A percentile compares a stretch with the other conserved stretches of the same genome.
Conservation (phyloP, 2,113 vertebrate species). For the Petrocephalus microphthalmus region DNA sequence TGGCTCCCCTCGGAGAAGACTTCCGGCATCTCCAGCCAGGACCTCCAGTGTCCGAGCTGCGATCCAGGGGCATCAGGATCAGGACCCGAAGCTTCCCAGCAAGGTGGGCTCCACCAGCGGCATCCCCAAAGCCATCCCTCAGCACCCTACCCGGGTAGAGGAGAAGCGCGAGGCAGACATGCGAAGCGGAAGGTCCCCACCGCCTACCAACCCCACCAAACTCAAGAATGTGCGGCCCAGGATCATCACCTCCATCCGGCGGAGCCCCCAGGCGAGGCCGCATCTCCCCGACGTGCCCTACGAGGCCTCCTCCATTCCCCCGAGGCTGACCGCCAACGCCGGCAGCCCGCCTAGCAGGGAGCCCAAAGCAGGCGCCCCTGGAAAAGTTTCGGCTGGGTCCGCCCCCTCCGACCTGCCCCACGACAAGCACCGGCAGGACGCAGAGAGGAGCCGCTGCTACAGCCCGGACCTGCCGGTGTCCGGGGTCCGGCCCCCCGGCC, state of each 20-base stretch:
- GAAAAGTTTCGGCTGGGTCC: constrained; percentile 18
- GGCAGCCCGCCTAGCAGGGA: constrained; percentile 52
- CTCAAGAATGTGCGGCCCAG: constrained; percentile 85
- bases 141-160: constrained; percentile 41
- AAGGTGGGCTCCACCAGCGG: constrained; percentile 64
- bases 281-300: constrained; percentile 53
- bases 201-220: constrained; percentile 61
- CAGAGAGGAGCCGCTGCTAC: constrained; percentile 72
- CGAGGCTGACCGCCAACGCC: constrained; percentile 35
- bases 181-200: constrained; percentile 29
- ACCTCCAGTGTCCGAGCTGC: constrained; percentile 30
- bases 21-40: constrained; percentile 34
- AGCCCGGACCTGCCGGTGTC: constrained; percentile 63
- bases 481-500: constrained; percentile 66
- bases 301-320: constrained; percentile 55
- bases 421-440: constrained; percentile 79
- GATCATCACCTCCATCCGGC: constrained; percentile 91
- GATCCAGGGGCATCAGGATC: constrained; percentile 46
- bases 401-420: constrained; percentile 62
- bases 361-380: constrained; percentile 43
- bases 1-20: constrained; percentile 51
- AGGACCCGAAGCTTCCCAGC: constrained; percentile 63
- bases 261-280: constrained; percentile 65
- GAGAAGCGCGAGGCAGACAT: constrained; percentile 64
- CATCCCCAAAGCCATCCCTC: constrained; percentile 72